Evolutionary conservation across 1,140 invertebrate species (phyloP), one percentile per base, ranked within the genome.

Genomic region (Euura saliciscinereae): DNA sequence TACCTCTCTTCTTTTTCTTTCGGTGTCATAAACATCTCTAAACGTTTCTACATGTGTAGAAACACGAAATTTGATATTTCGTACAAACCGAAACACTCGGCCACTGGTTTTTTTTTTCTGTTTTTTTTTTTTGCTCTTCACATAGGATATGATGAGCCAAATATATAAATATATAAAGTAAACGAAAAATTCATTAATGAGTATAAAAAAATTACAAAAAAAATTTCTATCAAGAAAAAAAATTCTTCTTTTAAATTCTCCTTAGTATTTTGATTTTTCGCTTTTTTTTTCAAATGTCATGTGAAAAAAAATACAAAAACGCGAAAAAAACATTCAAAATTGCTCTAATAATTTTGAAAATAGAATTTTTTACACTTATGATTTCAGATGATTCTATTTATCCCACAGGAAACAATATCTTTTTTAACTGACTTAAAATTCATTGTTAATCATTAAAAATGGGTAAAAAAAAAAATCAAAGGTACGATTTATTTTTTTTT

Each of bases 11-110:
- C 1, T 28, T 28, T 28, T 28, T 28, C 28, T 28, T 28, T 28
- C 28, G 28, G 13, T 59, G 13, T n/a, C 51, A 6, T 59, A 59
- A 59, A 59, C 51, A 70, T 75, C 71, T 71, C 77, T 79, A 78
- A 84, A 76, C 82, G 77, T 71, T 75, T 71, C 71, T 73, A 82
- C 84, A 85, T 79, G 79, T 83, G 84, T 84, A 80, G 79, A 80
- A 83, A 85, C 81, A 82, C 65, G 84, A 80, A 80, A 86, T 76
- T 69, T 70, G 82, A 86, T 72, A 81, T 78, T 79, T 76, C 76
- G 74, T 75, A 76, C 64, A 44, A 59, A 59, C 51, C 28, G 28
- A 28, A 28, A 28, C 28, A 28, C 28, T 28, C 28, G 28, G 28
- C 28, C 28, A 28, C 28, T 28, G 28, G 28, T 28, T 28, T 28